Base-by-base conservation (phyloP, 2,797 vertebrate species). In the Huso huso region DNA sequence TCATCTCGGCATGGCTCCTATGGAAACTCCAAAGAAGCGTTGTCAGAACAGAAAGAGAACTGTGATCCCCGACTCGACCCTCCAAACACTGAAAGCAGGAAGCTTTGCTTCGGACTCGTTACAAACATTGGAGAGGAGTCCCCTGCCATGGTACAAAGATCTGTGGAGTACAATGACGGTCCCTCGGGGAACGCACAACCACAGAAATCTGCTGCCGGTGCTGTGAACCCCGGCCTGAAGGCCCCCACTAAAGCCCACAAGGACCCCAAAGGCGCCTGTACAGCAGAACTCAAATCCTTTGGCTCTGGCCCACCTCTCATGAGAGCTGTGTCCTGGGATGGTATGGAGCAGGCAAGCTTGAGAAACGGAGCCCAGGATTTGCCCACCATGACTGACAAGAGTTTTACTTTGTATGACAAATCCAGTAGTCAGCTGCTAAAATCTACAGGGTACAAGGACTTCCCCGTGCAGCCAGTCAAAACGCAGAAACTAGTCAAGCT, bases 271-370 rank as follows among this genome's bases (percentile, higher is more conserved):
- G 49, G 75, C 73, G 66, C 77, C 48, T 91, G 88, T 71, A 96
- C 92, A 61, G 84, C 91, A 1, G 94, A 97, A 78, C 93, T 92
- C 70, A 90, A 89, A 77, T 81, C 88, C 0, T 82, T 91, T 0
- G 90, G 85, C 9, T 81, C 87, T 48, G 92, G 89, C 65, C 92
- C 94, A 12, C 94, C 94, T 0, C 82, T 98, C 6, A 87, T 95
- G 81, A 88, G 94, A 67, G 94, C 94, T 5, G 86, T 96, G 15
- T 97, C 96, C 63, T 95, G 95, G 94, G 96, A 99, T 70, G 84
- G 91, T 6, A 77, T 90, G 48, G 93, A 94, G 64, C 82, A 87
- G 11, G 80, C 89, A 6, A 91, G 90, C 70, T 83, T 84, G 50
- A 88, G 90, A 70, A 94, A 90, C 63, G 81, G 84, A 49, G 75